Evolutionary conservation across 2,113 vertebrate genomes (phyloP).

Genomic region (Philantomba maxwellii): DNA sequence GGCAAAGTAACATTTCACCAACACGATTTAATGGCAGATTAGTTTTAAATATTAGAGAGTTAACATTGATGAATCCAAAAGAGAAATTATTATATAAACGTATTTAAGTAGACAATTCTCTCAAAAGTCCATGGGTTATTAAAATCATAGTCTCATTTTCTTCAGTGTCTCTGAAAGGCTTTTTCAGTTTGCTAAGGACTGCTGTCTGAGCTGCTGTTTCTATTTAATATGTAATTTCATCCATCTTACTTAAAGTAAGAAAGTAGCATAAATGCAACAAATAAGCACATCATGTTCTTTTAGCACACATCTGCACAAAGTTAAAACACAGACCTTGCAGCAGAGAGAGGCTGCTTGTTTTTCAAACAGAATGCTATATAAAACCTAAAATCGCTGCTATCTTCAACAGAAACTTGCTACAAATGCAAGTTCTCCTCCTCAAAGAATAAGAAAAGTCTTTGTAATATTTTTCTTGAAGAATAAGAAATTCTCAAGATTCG

Average conservation of each 20-base stretch:
- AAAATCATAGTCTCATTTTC: slow-evolving; percentile 45
- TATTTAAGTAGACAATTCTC: slow-evolving; percentile 25
- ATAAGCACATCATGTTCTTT: slow-evolving; percentile 84
- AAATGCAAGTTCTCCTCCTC: not conserved
- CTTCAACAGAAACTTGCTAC: slow-evolving; percentile 30
- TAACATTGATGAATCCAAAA: slow-evolving; percentile 25
- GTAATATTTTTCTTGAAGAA: slow-evolving; percentile 37
- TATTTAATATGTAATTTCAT: slow-evolving; percentile 83
- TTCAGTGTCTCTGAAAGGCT: slow-evolving; percentile 39
- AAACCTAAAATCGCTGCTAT: not conserved
- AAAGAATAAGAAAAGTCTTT: slow-evolving; percentile 54
- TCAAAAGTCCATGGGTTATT: slow-evolving; percentile 32
- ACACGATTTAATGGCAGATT: slow-evolving; percentile 36
- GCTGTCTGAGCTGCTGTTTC: slow-evolving; percentile 74
- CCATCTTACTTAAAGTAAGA: slow-evolving; percentile 78
- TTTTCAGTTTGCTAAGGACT: slow-evolving; percentile 58
- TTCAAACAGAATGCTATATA: slow-evolving; percentile 44
- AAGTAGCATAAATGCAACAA: slow-evolving; percentile 80
- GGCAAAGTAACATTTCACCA: not conserved
- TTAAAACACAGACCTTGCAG: slow-evolving; percentile 69
- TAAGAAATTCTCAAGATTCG: slow-evolving; percentile 66
- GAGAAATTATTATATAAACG: not conserved
- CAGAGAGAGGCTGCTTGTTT: slow-evolving; percentile 59
- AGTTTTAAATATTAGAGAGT: slow-evolving; percentile 26
- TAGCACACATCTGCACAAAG: slow-evolving; percentile 79